These are phyloP conservation scores for Leptodactylus fuscus DNA, from an alignment of 2,113 vertebrate species.

Conservation along the genomic window DNA sequence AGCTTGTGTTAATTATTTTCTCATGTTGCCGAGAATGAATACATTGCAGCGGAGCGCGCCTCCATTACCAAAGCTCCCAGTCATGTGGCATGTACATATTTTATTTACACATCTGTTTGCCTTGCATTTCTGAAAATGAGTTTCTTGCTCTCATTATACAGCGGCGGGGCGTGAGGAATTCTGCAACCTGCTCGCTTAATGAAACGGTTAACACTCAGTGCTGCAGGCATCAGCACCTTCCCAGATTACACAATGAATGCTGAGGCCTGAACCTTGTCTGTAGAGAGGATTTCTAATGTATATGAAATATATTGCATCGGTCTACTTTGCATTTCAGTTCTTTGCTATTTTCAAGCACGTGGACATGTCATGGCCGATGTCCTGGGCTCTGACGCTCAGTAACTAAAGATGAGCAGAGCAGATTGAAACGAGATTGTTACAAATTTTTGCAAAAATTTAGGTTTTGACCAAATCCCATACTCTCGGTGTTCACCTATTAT, in stretches of 20 bases:
- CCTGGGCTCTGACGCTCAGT: no score
- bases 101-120: constrained; percentile 65
- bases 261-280: no score
- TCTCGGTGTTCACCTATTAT: no score
- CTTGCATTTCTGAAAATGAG: constrained; percentile 17
- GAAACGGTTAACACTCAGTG: not conserved
- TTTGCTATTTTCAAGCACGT: no score
- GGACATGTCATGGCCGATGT: no score
- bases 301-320: no score
- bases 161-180: not conserved
- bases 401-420: no score
- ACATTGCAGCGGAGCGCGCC: constrained; percentile 61
- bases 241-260: not conserved
- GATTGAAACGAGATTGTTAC: no score
- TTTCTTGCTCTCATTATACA: constrained; percentile 11
- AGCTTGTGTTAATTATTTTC: constrained; percentile 62
- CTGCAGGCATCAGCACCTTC: not conserved
- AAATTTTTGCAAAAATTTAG: no score
- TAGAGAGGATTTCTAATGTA: no score
- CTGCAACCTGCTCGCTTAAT: constrained; percentile 5
- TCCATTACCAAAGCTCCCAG: not conserved
- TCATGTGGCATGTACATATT: constrained; percentile 62
- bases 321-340: no score
- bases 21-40: constrained; percentile 62
- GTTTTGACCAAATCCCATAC: no score